Conservation (phyloP, 2,888 invertebrate genomes). For the Hymenopus coronatus region DNA sequence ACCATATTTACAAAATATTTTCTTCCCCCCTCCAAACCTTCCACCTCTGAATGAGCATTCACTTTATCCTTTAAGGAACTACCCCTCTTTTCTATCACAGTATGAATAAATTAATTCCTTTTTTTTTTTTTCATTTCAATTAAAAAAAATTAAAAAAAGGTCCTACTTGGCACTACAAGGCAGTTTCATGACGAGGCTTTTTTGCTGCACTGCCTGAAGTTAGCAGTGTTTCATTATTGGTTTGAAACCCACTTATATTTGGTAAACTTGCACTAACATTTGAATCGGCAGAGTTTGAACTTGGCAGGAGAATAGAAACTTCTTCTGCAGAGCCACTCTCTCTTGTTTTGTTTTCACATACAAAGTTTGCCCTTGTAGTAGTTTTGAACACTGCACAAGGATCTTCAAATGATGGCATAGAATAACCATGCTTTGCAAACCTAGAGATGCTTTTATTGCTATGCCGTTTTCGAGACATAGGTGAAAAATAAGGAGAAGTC, state of each 20-base stretch:
- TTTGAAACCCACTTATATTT: constrained; percentile 46
- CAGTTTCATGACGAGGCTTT: constrained; percentile 45
- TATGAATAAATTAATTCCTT: constrained; percentile 43
- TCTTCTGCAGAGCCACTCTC: constrained; percentile 15
- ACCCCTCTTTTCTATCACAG: constrained; percentile 31
- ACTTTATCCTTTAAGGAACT: neutral
- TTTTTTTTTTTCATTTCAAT: constrained; percentile 40
- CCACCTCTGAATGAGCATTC: neutral
- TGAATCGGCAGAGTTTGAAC: neutral
- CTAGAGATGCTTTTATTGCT: constrained; percentile 7
- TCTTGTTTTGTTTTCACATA: neutral
- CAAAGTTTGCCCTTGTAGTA: neutral
- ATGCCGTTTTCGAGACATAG: constrained; percentile 7
- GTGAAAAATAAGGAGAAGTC: constrained; percentile 36
- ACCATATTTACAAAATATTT: neutral
- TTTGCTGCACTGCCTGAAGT: constrained; percentile 17
- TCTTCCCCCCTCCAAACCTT: neutral
- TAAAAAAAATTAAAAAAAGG: neutral
- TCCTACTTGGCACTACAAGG: constrained; percentile 43
- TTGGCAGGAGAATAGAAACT: constrained; percentile 21
- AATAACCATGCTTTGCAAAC: neutral
- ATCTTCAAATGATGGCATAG: constrained; percentile 19
- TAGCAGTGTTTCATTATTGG: neutral
- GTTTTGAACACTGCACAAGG: constrained; percentile 31
- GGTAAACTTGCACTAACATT: constrained; percentile 27